Percentiles rank a stretch among this genome's conserved stretches.
These are phyloP conservation scores for Merodon equestris DNA, from an alignment of 2,888 invertebrate genomes.

Conservation along the genomic window DNA sequence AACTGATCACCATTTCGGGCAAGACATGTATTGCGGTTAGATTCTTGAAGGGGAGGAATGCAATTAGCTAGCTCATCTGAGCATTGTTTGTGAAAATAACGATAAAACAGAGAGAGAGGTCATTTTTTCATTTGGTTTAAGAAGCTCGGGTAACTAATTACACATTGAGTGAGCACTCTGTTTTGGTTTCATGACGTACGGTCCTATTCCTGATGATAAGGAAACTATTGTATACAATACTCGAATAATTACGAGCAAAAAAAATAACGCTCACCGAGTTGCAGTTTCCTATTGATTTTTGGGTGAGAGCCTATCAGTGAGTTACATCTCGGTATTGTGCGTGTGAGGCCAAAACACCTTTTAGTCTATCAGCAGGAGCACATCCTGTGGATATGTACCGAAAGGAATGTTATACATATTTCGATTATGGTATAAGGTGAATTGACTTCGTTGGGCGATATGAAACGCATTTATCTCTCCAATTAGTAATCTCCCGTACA, in stretches of 20 bases:
- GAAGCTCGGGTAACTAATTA: constrained; percentile 24
- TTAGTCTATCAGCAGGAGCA: constrained; percentile 60
- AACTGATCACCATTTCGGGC: too few species aligned
- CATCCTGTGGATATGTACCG: constrained; percentile 47
- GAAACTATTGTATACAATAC: constrained; percentile 44
- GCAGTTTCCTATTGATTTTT: constrained; percentile 33
- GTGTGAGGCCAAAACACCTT: constrained; percentile 57
- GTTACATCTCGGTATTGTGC: constrained; percentile 62
- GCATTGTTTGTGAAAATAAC: too few species aligned
- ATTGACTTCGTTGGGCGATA: not conserved
- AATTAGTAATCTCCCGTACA: too few species aligned
- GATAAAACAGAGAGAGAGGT: too few species aligned
- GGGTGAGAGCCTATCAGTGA: constrained; percentile 44
- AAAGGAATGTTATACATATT: constrained; percentile 11
- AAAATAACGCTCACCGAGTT: too few species aligned
- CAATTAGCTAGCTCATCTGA: too few species aligned
- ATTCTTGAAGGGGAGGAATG: too few species aligned
- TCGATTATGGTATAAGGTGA: not conserved
- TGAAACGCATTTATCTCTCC: too few species aligned
- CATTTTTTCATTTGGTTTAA: constrained; percentile 7
- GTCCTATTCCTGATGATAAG: constrained; percentile 25
- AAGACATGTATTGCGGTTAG: too few species aligned
- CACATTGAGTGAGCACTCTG: constrained; percentile 43
- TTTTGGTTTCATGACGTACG: constrained; percentile 18
- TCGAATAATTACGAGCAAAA: not conserved